phyloP scores from a whole-genome alignment of 1,140 invertebrate species.

The Conopomorpha cramerella region DNA sequence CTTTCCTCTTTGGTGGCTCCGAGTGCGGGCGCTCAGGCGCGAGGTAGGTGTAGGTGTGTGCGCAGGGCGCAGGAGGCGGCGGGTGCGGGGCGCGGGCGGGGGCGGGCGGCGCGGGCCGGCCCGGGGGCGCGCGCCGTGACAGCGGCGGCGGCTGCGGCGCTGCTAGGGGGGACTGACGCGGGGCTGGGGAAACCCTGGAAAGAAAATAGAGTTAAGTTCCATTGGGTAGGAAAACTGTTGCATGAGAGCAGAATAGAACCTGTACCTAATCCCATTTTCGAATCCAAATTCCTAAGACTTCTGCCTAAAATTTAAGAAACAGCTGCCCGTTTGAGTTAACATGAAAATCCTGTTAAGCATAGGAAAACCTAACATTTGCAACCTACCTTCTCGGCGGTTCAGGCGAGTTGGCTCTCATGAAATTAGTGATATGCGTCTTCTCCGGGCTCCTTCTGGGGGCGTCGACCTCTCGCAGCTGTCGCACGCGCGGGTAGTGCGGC shows the following conservation, averaged over 20 bases:
- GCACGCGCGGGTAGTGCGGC: constrained; percentile 42
- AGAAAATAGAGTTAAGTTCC: too few relatives aligned
- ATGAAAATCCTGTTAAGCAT: too few relatives aligned
- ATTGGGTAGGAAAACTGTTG: too few relatives aligned
- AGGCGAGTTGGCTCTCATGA: constrained; percentile 47
- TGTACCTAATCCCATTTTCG: too few relatives aligned
- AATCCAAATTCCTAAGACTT: too few relatives aligned
- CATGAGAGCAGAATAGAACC: too few relatives aligned
- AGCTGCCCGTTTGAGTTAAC: too few relatives aligned
- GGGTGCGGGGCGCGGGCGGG: constrained; percentile 11
- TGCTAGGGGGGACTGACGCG: too few relatives aligned
- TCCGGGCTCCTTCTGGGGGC: constrained; percentile 46
- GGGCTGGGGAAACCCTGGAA: too few relatives aligned
- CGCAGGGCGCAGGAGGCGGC: constrained; percentile 6
- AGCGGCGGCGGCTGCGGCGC: too few relatives aligned
- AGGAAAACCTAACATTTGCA: too few relatives aligned
- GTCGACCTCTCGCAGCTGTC: constrained; percentile 42
- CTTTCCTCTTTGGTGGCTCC: constrained; percentile 45
- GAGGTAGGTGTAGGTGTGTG: constrained; percentile 6
- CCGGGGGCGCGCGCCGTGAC: constrained; percentile 16
- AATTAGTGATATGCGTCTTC: constrained; percentile 48
- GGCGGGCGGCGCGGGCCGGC: constrained; percentile 28
- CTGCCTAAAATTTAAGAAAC: too few relatives aligned
- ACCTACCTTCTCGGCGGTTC: constrained; percentile 27
- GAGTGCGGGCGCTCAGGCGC: constrained; percentile 36